Evolutionary conservation across 2,797 vertebrate genomes (phyloP).

Genomic region (Helarctos malayanus): DNA sequence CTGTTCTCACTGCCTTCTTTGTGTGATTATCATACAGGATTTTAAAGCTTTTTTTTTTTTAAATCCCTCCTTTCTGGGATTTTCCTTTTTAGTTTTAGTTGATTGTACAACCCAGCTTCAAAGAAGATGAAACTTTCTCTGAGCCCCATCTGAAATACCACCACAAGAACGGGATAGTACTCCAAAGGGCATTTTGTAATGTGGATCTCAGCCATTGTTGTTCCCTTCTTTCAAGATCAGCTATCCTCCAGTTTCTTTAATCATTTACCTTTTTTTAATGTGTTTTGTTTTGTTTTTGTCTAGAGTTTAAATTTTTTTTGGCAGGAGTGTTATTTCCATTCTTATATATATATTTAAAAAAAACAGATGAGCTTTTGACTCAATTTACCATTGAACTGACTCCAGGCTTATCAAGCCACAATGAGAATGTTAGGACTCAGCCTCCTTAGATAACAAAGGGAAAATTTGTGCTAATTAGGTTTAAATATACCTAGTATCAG

Average conservation of each 20-base stretch:
- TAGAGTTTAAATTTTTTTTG: neutral
- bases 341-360: neutral
- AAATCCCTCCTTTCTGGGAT: neutral
- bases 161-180: neutral
- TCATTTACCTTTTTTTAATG: neutral
- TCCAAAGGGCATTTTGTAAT: neutral
- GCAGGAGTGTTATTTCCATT: neutral
- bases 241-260: neutral
- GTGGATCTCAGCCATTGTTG: neutral
- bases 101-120: neutral
- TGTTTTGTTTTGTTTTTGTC: neutral
- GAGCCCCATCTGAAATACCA: neutral
- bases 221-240: neutral
- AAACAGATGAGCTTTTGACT: neutral
- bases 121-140: neutral
- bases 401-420: neutral
- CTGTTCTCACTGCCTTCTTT: neutral
- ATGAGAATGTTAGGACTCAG: neutral
- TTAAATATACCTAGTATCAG: neutral
- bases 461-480: neutral
- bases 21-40: neutral
- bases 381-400: neutral
- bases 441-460: neutral
- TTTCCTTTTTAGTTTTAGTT: neutral
- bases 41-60: neutral